Base-by-base conservation (phyloP, 2,888 invertebrate genomes). In the Gerris lacustris region DNA sequence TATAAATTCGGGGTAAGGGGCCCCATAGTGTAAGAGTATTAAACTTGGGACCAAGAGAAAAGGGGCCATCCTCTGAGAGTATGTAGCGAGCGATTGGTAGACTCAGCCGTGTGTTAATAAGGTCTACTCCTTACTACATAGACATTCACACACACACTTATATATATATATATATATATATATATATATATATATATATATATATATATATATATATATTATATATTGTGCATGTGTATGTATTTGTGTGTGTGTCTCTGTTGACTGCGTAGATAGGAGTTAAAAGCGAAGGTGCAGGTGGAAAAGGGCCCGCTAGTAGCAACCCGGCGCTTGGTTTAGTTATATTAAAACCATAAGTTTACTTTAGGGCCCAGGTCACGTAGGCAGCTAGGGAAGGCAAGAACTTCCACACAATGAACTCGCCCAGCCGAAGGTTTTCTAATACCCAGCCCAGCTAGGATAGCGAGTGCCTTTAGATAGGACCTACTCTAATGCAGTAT, bases 341-440 rank as follows among this genome's bases (percentile, higher is more conserved):
- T 55, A 55, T 55, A 55, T 55, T 55, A 55, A 55, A 55, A 55
- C 55, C 55, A 55, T 55, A 55, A 55, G 55, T 55, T 55, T 55
- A 55, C 55, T 55, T 55, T 55, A 55, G 55, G 15, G 55, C 11
- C 55, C 55, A 55, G 55, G 55, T 55, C 55, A 55, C 55, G 55
- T 55, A 55, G 55, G 55, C 15, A 55, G 15, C 55, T 15, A 11
- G 15, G 15, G 55, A 15, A 15, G 15, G 55, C 55, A 31, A 31
- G 31, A 31, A 31, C 31, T 31, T 31, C 2, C 55, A 55, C 11
- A 55, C 55, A 55, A 55, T 55, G 55, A 55, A 55, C 55, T 55
- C 15, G 55, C 55, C 55, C 15, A 9, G 31, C 31, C 31, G 31
- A 31, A 31, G 31, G 55, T 9, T 55, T 55, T 55, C 55, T 55